phyloP scores from a whole-genome alignment of 2,113 vertebrate species.

The Micromys minutus region DNA sequence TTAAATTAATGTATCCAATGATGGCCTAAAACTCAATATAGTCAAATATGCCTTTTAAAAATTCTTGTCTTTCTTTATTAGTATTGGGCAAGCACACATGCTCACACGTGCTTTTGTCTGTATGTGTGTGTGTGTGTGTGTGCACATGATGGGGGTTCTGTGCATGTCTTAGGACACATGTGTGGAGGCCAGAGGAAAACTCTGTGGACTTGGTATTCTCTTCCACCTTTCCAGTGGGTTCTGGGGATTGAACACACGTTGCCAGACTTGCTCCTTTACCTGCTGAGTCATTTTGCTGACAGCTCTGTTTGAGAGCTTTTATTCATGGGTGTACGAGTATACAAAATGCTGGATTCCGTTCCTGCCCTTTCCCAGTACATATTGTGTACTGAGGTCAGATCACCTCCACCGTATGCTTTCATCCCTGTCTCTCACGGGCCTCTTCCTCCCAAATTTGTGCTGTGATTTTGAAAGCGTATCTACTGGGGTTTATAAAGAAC shows the following conservation, averaged over 20 bases:
- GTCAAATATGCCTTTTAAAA: neutral
- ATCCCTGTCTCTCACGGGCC: neutral
- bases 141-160: too few species aligned
- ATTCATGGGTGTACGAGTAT: neutral
- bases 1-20: neutral
- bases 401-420: neutral
- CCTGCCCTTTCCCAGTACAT: neutral
- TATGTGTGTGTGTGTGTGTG: neutral
- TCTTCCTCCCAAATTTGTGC: neutral
- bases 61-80: neutral
- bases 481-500: neutral
- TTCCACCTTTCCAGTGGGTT: neutral
- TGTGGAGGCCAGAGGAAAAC: neutral
- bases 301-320: neutral
- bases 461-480: slow-evolving; percentile 6
- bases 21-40: neutral
- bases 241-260: neutral
- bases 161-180: neutral
- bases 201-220: neutral
- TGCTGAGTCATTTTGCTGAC: neutral
- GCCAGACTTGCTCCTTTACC: neutral
- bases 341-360: neutral
- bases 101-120: neutral
- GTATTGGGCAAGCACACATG: neutral
- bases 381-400: neutral